phyloP scores from a whole-genome alignment of 1,140 invertebrate genomes.

The Acromyrmex charruanus region DNA sequence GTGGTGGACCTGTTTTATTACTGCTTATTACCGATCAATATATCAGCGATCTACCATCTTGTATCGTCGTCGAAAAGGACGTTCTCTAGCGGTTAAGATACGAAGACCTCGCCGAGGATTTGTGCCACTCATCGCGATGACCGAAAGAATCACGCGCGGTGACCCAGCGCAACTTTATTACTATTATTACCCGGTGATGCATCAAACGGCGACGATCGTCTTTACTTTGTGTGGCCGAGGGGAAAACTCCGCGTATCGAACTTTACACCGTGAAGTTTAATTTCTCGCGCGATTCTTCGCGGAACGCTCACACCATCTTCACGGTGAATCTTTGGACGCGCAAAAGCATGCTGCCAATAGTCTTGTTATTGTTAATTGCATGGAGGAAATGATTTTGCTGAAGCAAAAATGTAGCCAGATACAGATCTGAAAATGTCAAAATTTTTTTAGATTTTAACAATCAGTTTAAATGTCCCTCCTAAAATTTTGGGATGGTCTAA shows the following conservation, averaged over 20 bases:
- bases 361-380: slow-evolving; percentile 8
- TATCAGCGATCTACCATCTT: slow-evolving; percentile 2
- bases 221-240: background rate
- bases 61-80: background rate
- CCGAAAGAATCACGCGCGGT: slow-evolving; percentile 5
- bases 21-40: background rate
- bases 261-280: slow-evolving; percentile 33
- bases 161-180: slow-evolving; percentile 41
- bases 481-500: too few species aligned
- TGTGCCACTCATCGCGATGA: slow-evolving; percentile 41
- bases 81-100: background rate
- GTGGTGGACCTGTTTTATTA: slow-evolving; percentile 19
- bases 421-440: too few species aligned
- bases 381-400: too few species aligned
- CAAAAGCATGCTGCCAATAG: slow-evolving; percentile 19
- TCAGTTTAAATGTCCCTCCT: too few species aligned
- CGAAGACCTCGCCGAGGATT: slow-evolving; percentile 6
- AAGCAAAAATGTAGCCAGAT: too few species aligned
- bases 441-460: too few species aligned
- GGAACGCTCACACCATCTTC: background rate
- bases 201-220: slow-evolving; percentile 29
- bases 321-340: background rate
- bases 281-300: slow-evolving; percentile 27
- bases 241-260: slow-evolving; percentile 14
- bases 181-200: slow-evolving; percentile 45